A percentile compares a stretch with the other conserved stretches of the same genome.
Evolutionary conservation across 2,888 invertebrate genomes (phyloP).

Genomic region (Lithophane semibrunnea): DNA sequence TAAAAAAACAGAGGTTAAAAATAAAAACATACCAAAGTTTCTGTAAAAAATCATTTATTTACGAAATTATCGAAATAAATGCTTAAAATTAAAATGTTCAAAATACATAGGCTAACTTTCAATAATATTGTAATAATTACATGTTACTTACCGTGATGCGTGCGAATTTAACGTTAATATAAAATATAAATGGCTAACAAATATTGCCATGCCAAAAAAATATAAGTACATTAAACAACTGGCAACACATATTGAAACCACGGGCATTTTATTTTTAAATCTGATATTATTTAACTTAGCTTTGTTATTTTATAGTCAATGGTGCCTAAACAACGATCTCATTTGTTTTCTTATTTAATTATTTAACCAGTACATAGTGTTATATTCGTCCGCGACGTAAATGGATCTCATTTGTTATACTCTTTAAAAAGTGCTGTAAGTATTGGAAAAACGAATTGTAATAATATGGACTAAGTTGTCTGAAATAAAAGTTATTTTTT

Average conservation of each 20-base stretch:
- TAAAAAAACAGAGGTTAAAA: constrained; percentile 17
- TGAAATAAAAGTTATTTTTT: too few species aligned
- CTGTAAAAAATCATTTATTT: constrained; percentile 62
- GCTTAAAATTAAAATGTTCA: constrained; percentile 50
- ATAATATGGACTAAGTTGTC: too few species aligned
- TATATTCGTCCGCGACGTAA: too few species aligned
- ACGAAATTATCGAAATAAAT: constrained; percentile 62
- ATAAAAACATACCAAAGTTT: constrained; percentile 30
- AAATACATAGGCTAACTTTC: constrained; percentile 41
- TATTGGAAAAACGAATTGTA: too few species aligned
- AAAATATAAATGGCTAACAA: constrained; percentile 64
- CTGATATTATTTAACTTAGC: neutral
- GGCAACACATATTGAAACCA: constrained; percentile 51
- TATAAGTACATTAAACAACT: constrained; percentile 64
- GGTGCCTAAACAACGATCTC: too few species aligned
- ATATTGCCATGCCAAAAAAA: constrained; percentile 63
- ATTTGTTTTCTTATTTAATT: too few species aligned
- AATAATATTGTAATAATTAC: constrained; percentile 52
- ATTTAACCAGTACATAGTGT: too few species aligned
- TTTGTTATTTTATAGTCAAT: too few species aligned
- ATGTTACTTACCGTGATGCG: constrained; percentile 50
- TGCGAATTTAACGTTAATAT: constrained; percentile 47
- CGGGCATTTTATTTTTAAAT: neutral
- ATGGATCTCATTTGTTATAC: too few species aligned
- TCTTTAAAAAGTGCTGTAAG: too few species aligned